Percentiles rank a stretch among this genome's conserved stretches.
Conservation (phyloP, 2,888 invertebrate species). For the Acleris cristana region DNA sequence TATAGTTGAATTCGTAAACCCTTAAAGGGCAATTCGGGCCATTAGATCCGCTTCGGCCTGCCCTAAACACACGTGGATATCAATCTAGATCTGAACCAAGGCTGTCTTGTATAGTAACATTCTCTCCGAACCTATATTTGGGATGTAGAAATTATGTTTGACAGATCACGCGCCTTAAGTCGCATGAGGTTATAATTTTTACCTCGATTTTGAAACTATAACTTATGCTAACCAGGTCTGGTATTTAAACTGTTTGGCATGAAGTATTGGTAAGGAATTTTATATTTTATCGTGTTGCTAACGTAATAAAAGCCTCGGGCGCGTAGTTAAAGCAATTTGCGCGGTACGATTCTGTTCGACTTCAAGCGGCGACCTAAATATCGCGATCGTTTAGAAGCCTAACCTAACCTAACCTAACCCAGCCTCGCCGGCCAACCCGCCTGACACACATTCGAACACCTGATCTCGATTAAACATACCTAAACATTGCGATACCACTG, state of each 20-base stretch:
- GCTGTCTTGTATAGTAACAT: slow-evolving; percentile 24
- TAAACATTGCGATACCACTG: slow-evolving; percentile 28
- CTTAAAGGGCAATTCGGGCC: slow-evolving; percentile 71
- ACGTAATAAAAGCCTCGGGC: slow-evolving; percentile 48
- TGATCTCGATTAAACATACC: slow-evolving; percentile 42
- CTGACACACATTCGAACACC: slow-evolving; percentile 52
- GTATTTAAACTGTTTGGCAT: slow-evolving; percentile 23
- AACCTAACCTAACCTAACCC: slow-evolving; percentile 52
- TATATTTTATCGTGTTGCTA: slow-evolving; percentile 48
- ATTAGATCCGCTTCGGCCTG: slow-evolving; percentile 71
- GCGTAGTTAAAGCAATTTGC: slow-evolving; percentile 58
- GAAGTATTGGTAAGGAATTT: slow-evolving; percentile 26
- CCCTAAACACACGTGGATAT: slow-evolving; percentile 56
- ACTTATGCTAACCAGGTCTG: slow-evolving; percentile 21
- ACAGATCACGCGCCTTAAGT: slow-evolving; percentile 12
- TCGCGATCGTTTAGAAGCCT: slow-evolving; percentile 47
- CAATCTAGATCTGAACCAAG: slow-evolving; percentile 47
- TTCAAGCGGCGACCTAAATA: slow-evolving; percentile 54
- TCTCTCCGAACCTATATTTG: slow-evolving; percentile 32
- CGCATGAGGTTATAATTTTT: slow-evolving; percentile 24
- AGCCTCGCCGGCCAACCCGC: slow-evolving; percentile 43
- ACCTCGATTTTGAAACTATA: slow-evolving; percentile 17
- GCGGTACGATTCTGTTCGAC: slow-evolving; percentile 49
- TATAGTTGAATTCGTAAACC: slow-evolving; percentile 62
- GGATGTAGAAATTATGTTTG: slow-evolving; percentile 27